Conservation (phyloP, 2,888 invertebrate genomes). For the Phengaris arion region DNA sequence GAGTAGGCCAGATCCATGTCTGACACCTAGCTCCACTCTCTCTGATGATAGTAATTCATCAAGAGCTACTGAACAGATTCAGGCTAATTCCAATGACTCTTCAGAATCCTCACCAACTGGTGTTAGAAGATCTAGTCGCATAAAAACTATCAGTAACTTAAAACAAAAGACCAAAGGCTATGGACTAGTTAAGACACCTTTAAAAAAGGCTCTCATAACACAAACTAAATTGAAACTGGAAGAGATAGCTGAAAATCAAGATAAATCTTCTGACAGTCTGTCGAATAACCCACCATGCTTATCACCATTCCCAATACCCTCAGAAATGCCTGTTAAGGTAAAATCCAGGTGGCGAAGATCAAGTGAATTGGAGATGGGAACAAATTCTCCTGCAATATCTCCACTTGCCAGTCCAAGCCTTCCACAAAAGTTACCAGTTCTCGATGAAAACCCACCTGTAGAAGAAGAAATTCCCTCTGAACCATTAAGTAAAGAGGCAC, state of each 20-base stretch:
- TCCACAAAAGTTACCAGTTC: constrained; percentile 52
- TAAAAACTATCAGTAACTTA: constrained; percentile 85
- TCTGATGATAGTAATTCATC: constrained; percentile 75
- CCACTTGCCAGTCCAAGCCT: constrained; percentile 65
- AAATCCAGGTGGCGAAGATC: constrained; percentile 89
- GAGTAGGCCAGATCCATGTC: constrained; percentile 65
- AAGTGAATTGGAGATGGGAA: constrained; percentile 85
- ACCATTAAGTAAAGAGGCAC: constrained; percentile 63
- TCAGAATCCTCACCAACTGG: constrained; percentile 74
- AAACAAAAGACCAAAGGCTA: constrained; percentile 84
- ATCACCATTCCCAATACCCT: constrained; percentile 67
- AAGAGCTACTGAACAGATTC: constrained; percentile 59
- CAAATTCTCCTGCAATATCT: constrained; percentile 63
- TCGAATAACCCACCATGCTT: constrained; percentile 58
- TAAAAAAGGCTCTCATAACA: constrained; percentile 71
- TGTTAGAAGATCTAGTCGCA: constrained; percentile 86
- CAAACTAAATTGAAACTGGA: constrained; percentile 78
- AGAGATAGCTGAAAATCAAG: constrained; percentile 79
- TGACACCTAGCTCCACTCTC: constrained; percentile 69
- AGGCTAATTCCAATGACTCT: constrained; percentile 66
- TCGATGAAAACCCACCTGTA: constrained; percentile 49
- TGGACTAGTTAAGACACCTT: constrained; percentile 80
- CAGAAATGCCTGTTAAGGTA: constrained; percentile 86
- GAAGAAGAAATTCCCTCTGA: constrained; percentile 47
- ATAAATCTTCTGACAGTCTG: constrained; percentile 53